phyloP scores from a whole-genome alignment of 2,113 vertebrate species.

The Hirundichthys speculiger region DNA sequence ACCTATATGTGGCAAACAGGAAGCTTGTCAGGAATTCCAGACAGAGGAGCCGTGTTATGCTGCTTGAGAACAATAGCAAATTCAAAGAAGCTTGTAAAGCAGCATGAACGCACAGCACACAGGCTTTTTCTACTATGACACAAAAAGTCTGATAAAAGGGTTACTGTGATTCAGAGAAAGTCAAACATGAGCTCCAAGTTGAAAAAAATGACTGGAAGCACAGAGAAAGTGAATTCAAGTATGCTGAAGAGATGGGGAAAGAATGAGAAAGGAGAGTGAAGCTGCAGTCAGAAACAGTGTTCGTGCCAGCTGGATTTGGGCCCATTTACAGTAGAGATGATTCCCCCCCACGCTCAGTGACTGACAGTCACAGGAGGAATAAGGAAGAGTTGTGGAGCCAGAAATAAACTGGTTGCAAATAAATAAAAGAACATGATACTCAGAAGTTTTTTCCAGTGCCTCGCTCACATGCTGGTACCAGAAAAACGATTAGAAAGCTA shows the following conservation, averaged over 20 bases:
- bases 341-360: conserved; percentile 6
- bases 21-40: conserved; percentile 32
- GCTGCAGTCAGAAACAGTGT: conserved; percentile 26
- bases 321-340: conserved; percentile 53
- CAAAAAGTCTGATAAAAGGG: conserved; percentile 6
- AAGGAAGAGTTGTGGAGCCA: conserved; percentile 20
- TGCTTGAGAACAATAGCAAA: conserved; percentile 44
- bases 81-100: conserved; percentile 12
- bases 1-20: conserved; percentile 17
- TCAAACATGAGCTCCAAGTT: conserved; percentile 4
- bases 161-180: conserved; percentile 2
- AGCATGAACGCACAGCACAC: conserved; percentile 33
- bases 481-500: background rate
- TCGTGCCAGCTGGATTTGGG: conserved; percentile 41
- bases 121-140: conserved; percentile 20
- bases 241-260: background rate
- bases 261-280: conserved; percentile 7
- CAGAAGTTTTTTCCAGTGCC: background rate
- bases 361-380: conserved; percentile 26
- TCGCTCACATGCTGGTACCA: background rate
- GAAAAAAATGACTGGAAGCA: background rate
- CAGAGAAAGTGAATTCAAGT: background rate
- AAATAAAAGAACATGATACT: background rate
- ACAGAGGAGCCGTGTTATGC: conserved; percentile 1
- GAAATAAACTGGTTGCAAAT: background rate